Evolutionary conservation across 2,888 invertebrate species (phyloP), one percentile per base, ranked within the genome.

Genomic region (Argyresthia albistria): DNA sequence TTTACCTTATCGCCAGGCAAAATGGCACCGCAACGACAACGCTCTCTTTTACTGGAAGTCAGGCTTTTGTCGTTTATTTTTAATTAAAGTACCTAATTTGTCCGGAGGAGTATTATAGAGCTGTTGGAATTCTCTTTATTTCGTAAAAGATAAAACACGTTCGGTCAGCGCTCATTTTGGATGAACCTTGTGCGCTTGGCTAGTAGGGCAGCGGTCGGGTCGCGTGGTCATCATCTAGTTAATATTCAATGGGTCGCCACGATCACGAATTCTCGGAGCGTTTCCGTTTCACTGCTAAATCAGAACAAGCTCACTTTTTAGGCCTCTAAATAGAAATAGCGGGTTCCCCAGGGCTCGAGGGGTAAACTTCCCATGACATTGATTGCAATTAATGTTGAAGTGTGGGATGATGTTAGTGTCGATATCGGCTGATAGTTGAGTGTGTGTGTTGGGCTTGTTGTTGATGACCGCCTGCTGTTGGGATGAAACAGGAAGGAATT

Each of bases 161-260:
- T 45, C 15, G 15, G 45, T 45, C 15, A 15, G 45, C 14, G 45
- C 15, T 14, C 45, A 45, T 45, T 45, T 14, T 12, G 45, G 14
- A 45, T 14, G n/a, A 45, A 43, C 12, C n/a, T n/a, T 12, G n/a
- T 11, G 43, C 14, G 16, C n/a, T 9, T 15, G 48, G 14, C 48
- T 1, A n/a, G 12, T 14, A 10, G 51, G 4, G 1, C 35, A n/a
- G 73, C 70, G 72, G 69, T 70, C 73, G 64, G 72, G 74, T 70
- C 52, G 71, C 67, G 70, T 76, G 80, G 77, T 80, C 82, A 77
- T 76, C 77, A 72, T 70, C 70, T 80, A 76, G 77, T 84, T 84
- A 84, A 83, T 83, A 86, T 84, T 84, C 82, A 84, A 76, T 80
- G 78, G 79, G 77, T 74, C 76, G 67, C 69, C 25, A 72, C 73